Evolutionary conservation across 2,797 vertebrate genomes (phyloP).

Genomic region (Thaleichthys pacificus): DNA sequence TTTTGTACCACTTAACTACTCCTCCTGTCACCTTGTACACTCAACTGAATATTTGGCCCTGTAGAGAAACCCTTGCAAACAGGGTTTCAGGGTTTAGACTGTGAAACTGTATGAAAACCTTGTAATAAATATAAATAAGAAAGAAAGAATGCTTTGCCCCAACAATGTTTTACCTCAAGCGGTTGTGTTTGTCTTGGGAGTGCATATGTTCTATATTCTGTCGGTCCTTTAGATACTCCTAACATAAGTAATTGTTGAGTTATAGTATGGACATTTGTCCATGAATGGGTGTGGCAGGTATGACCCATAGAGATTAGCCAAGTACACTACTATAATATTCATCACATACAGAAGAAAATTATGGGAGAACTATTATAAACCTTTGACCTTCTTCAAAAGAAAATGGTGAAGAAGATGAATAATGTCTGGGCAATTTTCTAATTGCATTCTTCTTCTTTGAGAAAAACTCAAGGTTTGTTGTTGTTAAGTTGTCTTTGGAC

Average conservation of each 20-base stretch:
- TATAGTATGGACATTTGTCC: slow-evolving; percentile 1
- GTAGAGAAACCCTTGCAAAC: too few relatives aligned
- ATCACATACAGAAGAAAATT: not conserved
- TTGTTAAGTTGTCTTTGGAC: not conserved
- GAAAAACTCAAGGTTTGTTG: not conserved
- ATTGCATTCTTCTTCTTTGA: not conserved
- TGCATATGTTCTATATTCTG: not conserved
- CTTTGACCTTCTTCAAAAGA: not conserved
- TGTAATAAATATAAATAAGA: too few relatives aligned
- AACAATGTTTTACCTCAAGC: too few relatives aligned
- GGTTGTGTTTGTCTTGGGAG: not conserved
- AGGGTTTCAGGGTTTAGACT: not conserved
- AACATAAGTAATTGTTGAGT: not conserved
- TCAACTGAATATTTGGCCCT: too few relatives aligned
- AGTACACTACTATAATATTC: slow-evolving; percentile 1
- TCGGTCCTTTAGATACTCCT: not conserved
- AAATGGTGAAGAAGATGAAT: not conserved
- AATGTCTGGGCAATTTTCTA: not conserved
- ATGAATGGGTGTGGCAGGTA: slow-evolving; percentile 52
- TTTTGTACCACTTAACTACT: too few relatives aligned
- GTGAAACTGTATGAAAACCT: not conserved
- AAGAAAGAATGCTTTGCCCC: too few relatives aligned
- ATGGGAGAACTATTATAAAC: not conserved
- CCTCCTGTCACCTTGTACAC: too few relatives aligned
- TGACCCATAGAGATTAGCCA: slow-evolving; percentile 53